Evolutionary conservation across 2,113 vertebrate genomes (phyloP).

Genomic region (Neofelis nebulosa): DNA sequence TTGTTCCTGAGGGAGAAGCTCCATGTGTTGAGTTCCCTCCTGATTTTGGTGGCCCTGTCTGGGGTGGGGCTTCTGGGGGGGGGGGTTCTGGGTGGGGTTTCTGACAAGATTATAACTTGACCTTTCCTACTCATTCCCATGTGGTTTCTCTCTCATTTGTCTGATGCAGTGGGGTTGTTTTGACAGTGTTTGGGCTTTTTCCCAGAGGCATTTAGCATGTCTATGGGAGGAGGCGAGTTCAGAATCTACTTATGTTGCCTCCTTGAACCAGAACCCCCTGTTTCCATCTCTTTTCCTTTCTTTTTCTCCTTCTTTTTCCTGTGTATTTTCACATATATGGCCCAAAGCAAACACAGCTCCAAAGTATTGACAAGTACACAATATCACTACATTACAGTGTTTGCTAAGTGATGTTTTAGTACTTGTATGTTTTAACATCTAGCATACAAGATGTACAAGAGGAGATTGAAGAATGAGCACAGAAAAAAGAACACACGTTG

Average conservation of each 20-base stretch:
- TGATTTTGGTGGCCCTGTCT: neutral
- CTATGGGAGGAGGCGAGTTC: neutral
- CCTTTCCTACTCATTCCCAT: neutral
- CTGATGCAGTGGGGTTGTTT: neutral
- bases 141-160: neutral
- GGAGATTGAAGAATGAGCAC: neutral
- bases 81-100: neutral
- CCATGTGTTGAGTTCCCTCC: neutral
- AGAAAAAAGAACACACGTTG: neutral
- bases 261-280: neutral
- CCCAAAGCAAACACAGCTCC: neutral
- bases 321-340: neutral
- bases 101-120: neutral
- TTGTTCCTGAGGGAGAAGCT: neutral
- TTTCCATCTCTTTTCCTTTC: neutral
- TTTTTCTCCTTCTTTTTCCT: neutral
- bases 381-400: neutral
- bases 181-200: neutral
- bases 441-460: constrained; percentile 81
- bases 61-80: neutral
- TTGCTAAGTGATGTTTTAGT: neutral
- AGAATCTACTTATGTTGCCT: neutral
- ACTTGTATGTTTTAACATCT: neutral
- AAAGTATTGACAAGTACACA: neutral
- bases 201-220: neutral